Percentiles rank a stretch among this genome's conserved stretches.
phyloP scores from a whole-genome alignment of 1,140 invertebrate genomes.

The Drusus annulatus region DNA sequence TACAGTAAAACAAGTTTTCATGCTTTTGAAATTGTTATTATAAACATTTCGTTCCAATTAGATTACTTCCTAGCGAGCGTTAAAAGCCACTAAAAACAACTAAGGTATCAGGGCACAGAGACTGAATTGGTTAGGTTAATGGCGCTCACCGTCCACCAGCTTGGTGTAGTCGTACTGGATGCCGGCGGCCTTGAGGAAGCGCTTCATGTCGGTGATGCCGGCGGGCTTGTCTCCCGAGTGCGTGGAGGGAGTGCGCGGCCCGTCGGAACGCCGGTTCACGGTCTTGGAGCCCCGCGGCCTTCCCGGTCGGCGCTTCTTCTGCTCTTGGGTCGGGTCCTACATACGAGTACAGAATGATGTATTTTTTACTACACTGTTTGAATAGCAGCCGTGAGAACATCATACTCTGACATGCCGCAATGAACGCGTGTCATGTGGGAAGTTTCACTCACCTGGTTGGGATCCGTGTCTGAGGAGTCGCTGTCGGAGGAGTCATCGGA shows the following conservation, averaged over 20 bases:
- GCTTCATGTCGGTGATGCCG: constrained; percentile 70
- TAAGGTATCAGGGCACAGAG: too few relatives aligned
- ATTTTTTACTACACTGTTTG: background rate
- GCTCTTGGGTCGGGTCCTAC: constrained; percentile 61
- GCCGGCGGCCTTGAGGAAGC: constrained; percentile 69
- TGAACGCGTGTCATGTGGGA: too few relatives aligned
- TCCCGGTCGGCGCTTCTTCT: constrained; percentile 65
- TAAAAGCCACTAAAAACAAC: too few relatives aligned
- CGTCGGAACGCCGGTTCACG: constrained; percentile 56
- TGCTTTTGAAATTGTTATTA: too few relatives aligned
- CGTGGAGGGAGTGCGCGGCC: constrained; percentile 44
- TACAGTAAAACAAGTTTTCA: too few relatives aligned
- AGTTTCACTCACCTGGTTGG: constrained; percentile 55
- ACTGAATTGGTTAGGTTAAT: too few relatives aligned
- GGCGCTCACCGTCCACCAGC: constrained; percentile 62
- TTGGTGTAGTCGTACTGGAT: constrained; percentile 70
- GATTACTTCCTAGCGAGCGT: too few relatives aligned
- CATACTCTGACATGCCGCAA: too few relatives aligned
- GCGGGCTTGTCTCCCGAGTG: constrained; percentile 59
- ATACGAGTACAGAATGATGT: background rate
- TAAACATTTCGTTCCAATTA: too few relatives aligned
- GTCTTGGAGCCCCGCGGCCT: constrained; percentile 68
- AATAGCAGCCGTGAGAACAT: too few relatives aligned
- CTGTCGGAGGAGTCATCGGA: constrained; percentile 66
- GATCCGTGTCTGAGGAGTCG: constrained; percentile 67